A percentile compares a stretch with the other conserved stretches of the same genome.
These are phyloP conservation scores for Neocrepidodera transversa DNA, from an alignment of 2,888 invertebrate species.

Conservation along the genomic window DNA sequence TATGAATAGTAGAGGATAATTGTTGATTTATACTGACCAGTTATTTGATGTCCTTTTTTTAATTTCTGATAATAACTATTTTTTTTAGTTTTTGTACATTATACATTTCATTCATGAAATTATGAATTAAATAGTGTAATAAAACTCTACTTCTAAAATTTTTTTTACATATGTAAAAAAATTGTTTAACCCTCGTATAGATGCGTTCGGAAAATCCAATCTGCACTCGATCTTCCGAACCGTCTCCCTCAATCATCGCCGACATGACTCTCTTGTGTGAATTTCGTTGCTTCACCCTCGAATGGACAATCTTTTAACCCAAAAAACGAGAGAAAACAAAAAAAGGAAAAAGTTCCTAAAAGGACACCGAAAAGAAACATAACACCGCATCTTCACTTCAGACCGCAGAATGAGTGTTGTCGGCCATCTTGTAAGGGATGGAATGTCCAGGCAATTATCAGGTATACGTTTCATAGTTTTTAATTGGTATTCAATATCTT, in stretches of 20 bases:
- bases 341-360: not conserved
- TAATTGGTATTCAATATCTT: slow-evolving; percentile 52
- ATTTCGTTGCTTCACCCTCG: slow-evolving; percentile 26
- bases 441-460: slow-evolving; percentile 40
- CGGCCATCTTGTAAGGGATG: slow-evolving; percentile 23
- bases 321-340: slow-evolving; percentile 13
- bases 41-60: too few relatives aligned
- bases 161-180: too few relatives aligned
- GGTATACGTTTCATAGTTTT: slow-evolving; percentile 50
- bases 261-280: slow-evolving; percentile 24
- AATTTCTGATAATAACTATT: too few relatives aligned
- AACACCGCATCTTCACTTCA: slow-evolving; percentile 1
- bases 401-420: not conserved
- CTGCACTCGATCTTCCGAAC: slow-evolving; percentile 5
- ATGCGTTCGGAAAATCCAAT: slow-evolving; percentile 1
- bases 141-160: too few relatives aligned
- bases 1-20: slow-evolving; percentile 14
- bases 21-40: not conserved
- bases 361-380: slow-evolving; percentile 4
- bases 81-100: too few relatives aligned
- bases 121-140: too few relatives aligned
- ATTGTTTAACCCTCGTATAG: not conserved
- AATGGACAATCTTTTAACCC: slow-evolving; percentile 17
- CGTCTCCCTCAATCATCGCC: slow-evolving; percentile 18
- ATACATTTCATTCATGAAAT: too few relatives aligned